A percentile compares a stretch with the other conserved stretches of the same genome.
phyloP scores from a whole-genome alignment of 1,140 invertebrate genomes.

The Adoxophyes honmai region DNA sequence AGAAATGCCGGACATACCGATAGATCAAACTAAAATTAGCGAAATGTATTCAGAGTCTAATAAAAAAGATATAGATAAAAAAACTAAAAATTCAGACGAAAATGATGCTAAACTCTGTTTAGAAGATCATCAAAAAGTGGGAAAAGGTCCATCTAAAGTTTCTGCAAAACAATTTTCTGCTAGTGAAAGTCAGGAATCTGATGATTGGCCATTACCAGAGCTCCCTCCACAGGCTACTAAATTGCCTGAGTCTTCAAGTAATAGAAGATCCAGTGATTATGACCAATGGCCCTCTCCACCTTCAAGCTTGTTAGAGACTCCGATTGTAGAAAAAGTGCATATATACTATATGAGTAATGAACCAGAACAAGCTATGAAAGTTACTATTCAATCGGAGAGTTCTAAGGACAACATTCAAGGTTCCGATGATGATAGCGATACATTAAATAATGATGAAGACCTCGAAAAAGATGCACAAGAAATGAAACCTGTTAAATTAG shows the following conservation, averaged over 20 bases:
- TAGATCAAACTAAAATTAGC: constrained; percentile 80
- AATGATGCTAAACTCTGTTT: constrained; percentile 38
- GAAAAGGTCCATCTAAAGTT: constrained; percentile 25
- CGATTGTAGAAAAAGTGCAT: constrained; percentile 87
- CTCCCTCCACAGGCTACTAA: constrained; percentile 70
- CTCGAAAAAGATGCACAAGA: constrained; percentile 70
- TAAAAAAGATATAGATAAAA: constrained; percentile 55
- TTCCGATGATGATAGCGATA: constrained; percentile 78
- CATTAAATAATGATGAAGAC: constrained; percentile 78
- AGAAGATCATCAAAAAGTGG: constrained; percentile 29
- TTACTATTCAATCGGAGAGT: constrained; percentile 81
- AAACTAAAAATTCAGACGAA: constrained; percentile 40
- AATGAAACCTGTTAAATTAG: constrained; percentile 56
- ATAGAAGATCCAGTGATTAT: constrained; percentile 78
- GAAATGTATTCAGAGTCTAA: constrained; percentile 75
- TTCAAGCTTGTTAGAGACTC: constrained; percentile 82
- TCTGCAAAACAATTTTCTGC: constrained; percentile 65
- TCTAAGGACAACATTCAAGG: constrained; percentile 78
- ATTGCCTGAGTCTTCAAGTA: constrained; percentile 38
- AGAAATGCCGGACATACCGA: constrained; percentile 88
- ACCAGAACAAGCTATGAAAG: constrained; percentile 82
- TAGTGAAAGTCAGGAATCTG: constrained; percentile 81
- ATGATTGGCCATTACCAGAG: constrained; percentile 84
- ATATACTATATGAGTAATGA: constrained; percentile 89
- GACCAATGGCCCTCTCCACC: constrained; percentile 89